Evolutionary conservation across 2,113 vertebrate species (phyloP).

Genomic region (Nicator chloris): DNA sequence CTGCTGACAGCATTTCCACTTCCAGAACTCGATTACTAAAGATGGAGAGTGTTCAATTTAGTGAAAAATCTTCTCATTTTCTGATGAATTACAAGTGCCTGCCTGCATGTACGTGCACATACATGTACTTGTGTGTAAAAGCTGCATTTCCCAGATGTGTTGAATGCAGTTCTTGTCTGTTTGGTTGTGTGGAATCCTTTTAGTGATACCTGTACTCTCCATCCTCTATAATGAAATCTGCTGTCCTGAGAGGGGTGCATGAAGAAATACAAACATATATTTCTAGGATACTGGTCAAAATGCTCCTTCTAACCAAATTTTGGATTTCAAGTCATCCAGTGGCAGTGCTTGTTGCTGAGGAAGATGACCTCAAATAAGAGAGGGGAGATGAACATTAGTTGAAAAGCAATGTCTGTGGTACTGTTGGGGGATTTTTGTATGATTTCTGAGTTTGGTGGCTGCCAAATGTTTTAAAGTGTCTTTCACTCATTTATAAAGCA

Average conservation of each 20-base stretch:
- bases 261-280: neutral
- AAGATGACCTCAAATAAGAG: neutral
- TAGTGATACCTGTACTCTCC: neutral
- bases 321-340: neutral
- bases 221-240: neutral
- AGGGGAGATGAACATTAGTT: neutral
- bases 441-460: neutral
- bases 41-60: neutral
- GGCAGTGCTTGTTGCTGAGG: neutral
- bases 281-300: neutral
- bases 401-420: neutral
- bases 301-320: neutral
- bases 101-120: neutral
- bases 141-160: neutral
- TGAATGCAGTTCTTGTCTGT: neutral
- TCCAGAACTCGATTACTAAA: neutral
- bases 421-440: neutral
- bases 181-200: neutral
- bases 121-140: neutral
- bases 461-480: neutral
- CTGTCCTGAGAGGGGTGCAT: neutral
- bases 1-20: neutral
- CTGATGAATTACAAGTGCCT: neutral
- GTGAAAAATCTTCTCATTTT: neutral
- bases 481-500: neutral